Base-by-base conservation (phyloP, 2,113 vertebrate genomes). In the Talpa occidentalis region DNA sequence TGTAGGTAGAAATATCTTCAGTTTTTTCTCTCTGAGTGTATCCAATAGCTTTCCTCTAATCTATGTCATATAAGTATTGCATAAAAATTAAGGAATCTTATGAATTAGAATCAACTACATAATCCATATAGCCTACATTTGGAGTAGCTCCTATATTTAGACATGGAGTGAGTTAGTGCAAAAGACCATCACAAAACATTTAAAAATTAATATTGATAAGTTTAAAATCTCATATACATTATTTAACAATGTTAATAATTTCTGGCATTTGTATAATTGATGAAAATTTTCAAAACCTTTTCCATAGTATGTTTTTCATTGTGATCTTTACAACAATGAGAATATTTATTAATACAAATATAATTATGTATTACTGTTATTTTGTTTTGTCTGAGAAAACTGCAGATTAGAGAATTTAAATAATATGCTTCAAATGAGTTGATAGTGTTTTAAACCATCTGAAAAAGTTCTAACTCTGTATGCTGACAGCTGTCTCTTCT, bases 321-420 rank as follows among this genome's bases (percentile, higher is more conserved):
- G 35, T 77, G 40, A 72, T 69, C 9, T 94, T 76, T 90, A 40
- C 4, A 52, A 44, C 32, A 67, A 40, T 77, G 37, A 86, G 79
- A 88, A 37, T 82, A 59, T 79, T 83, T 21, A 56, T 56, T 56
- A 22, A 22, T 56, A 59, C 16, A 56, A 56, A 56, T 22, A 56
- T 56, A 56, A 56, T 56, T 22, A 56, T 56, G 54, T 56, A 56
- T 22, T 56, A 56, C 6, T 56, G 21, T 44, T 69, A 56, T 74
- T 10, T 2, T 81, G 17, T 64, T 95, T 88, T 70, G 49, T 86
- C 70, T 49, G 47, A 93, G 22, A 47, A 81, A 88, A 84, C 16
- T 91, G 7, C 80, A 92, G 14, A 37, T 70, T 94, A 88, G 47
- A 77, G 10, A 62, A 73, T 81, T 82, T 92, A 84, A 80, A 90